Evolutionary conservation across 2,888 invertebrate species (phyloP).

Genomic region (Melanostoma mellinum): DNA sequence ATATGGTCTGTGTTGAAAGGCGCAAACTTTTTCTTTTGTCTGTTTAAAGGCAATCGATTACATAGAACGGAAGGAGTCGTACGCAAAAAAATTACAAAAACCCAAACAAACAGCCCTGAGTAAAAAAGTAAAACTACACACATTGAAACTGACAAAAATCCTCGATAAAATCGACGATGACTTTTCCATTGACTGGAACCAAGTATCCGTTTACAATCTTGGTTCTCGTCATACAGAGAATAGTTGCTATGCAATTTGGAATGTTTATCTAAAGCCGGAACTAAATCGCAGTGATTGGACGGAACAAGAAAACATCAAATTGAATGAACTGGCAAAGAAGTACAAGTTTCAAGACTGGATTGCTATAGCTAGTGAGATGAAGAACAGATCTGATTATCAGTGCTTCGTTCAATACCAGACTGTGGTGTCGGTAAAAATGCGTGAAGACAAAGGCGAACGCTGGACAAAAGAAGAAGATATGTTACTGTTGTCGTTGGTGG

Average conservation of each 20-base stretch:
- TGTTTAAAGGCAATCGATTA: constrained; percentile 74
- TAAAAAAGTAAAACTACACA: constrained; percentile 62
- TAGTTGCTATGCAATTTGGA: constrained; percentile 89
- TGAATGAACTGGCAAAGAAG: constrained; percentile 80
- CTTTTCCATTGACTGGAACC: constrained; percentile 80
- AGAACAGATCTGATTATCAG: constrained; percentile 86
- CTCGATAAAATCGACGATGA: constrained; percentile 68
- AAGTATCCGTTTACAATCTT: constrained; percentile 78
- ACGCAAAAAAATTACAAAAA: constrained; percentile 39
- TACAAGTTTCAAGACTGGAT: constrained; percentile 86
- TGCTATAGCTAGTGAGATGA: constrained; percentile 84
- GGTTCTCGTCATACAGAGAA: constrained; percentile 84
- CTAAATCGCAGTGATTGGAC: constrained; percentile 85
- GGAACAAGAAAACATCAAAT: constrained; percentile 82
- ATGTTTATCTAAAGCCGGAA: constrained; percentile 86
- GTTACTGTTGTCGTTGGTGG: constrained; percentile 85
- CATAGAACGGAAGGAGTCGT: constrained; percentile 58
- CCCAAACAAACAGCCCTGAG: constrained; percentile 34
- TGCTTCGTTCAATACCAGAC: constrained; percentile 87
- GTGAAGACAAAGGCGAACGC: constrained; percentile 79
- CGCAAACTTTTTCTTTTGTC: background rate
- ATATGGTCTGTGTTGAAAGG: background rate
- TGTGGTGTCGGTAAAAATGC: constrained; percentile 78
- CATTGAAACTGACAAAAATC: constrained; percentile 70
- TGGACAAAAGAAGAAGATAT: constrained; percentile 89